Evolutionary conservation across 2,113 vertebrate genomes (phyloP).

Genomic region (Serilophus lunatus): DNA sequence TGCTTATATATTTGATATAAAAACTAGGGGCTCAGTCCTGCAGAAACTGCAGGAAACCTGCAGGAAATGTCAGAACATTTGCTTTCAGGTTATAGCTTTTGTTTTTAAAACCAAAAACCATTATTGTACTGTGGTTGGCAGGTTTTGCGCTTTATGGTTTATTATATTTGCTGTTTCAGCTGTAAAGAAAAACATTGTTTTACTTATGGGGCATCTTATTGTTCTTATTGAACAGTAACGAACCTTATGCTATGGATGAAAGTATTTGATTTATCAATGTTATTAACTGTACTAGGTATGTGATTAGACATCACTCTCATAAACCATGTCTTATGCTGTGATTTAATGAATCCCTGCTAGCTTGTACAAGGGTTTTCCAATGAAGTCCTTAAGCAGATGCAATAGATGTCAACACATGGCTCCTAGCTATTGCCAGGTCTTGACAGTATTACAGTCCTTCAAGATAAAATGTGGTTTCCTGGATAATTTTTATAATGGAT

Average conservation of each 20-base stretch:
- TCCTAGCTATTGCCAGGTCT: neutral
- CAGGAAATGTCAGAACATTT: neutral
- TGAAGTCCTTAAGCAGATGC: neutral
- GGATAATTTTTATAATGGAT: neutral
- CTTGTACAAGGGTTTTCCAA: neutral
- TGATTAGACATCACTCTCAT: conserved; percentile 1
- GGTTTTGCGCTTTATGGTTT: neutral
- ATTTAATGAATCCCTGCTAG: neutral
- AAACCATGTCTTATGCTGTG: neutral
- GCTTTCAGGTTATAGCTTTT: neutral
- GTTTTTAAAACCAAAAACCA: neutral
- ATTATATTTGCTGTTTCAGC: neutral
- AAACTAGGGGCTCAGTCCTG: neutral
- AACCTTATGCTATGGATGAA: conserved; percentile 14
- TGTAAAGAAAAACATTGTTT: conserved; percentile 20
- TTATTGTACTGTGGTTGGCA: neutral
- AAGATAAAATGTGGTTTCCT: neutral
- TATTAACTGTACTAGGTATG: neutral
- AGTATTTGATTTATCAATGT: conserved; percentile 31
- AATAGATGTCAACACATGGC: neutral
- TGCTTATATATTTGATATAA: neutral
- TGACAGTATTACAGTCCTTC: neutral
- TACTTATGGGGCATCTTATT: conserved; percentile 32
- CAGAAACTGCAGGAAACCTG: neutral
- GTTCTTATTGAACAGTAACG: conserved; percentile 15